These are phyloP conservation scores for Ichneumoninae sp. DNA, from an alignment of 2,888 invertebrate species.

Conservation along the genomic window DNA sequence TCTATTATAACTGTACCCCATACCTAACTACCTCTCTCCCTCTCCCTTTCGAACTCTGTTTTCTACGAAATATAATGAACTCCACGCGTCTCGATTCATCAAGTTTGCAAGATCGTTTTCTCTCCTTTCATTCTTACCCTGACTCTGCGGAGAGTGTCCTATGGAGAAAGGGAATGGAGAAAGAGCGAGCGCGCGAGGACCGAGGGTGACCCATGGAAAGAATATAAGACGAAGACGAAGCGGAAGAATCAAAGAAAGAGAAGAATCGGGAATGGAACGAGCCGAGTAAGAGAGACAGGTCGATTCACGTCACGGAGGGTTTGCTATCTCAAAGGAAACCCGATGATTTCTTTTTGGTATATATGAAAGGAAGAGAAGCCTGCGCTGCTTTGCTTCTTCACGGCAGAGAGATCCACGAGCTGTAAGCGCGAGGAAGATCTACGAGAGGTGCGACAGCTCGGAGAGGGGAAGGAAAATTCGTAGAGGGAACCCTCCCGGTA, in stretches of 20 bases:
- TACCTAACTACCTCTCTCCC: background rate
- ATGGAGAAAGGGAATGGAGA: no score
- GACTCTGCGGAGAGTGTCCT: constrained; percentile 35
- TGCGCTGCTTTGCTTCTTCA: constrained; percentile 51
- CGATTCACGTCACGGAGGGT: constrained; percentile 64
- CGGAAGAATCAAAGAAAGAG: constrained; percentile 55
- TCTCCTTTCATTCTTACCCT: constrained; percentile 13
- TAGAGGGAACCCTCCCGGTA: constrained; percentile 61
- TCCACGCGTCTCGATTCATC: constrained; percentile 5
- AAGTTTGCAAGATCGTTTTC: constrained; percentile 18
- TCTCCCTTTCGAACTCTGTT: constrained; percentile 15
- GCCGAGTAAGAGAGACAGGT: constrained; percentile 50
- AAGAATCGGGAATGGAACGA: constrained; percentile 53
- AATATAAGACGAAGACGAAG: constrained; percentile 44
- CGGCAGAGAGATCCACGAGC: constrained; percentile 52
- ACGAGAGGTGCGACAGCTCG: constrained; percentile 35
- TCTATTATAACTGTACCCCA: constrained; percentile 21
- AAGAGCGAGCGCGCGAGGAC: constrained; percentile 33
- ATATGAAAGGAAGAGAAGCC: constrained; percentile 55
- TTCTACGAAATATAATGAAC: constrained; percentile 35
- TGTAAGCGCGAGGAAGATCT: constrained; percentile 41
- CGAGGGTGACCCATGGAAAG: constrained; percentile 26
- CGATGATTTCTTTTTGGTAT: constrained; percentile 76
- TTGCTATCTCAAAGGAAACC: constrained; percentile 71
- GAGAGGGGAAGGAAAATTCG: constrained; percentile 55